Conservation (phyloP, 2,113 vertebrate species). For the Phycodurus eques region DNA sequence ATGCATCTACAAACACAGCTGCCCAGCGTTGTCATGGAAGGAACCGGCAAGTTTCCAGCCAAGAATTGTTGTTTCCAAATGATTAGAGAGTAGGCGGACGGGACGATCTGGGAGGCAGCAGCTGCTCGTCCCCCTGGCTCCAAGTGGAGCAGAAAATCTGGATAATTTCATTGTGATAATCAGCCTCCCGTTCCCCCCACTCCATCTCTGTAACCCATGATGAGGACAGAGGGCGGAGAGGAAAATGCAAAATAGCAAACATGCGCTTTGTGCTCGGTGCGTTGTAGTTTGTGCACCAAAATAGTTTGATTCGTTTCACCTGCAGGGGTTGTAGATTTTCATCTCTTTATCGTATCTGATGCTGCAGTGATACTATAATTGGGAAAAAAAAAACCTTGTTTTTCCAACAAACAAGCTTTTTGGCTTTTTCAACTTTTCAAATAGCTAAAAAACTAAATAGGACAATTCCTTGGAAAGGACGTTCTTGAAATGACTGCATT, state of each 20-base stretch:
- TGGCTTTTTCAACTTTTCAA: background rate
- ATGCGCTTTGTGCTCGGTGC: slow-evolving; percentile 32
- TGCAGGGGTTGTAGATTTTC: background rate
- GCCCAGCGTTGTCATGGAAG: slow-evolving; percentile 39
- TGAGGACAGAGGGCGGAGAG: slow-evolving; percentile 17
- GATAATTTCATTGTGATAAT: slow-evolving; percentile 73
- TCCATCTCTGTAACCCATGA: slow-evolving; percentile 43
- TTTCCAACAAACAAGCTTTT: background rate
- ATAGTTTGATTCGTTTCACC: background rate
- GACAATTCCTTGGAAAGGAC: background rate
- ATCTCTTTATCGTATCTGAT: slow-evolving; percentile 2
- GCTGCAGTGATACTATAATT: background rate
- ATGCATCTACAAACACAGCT: slow-evolving; percentile 32
- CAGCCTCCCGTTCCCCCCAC: slow-evolving; percentile 58
- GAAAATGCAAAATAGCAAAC: slow-evolving; percentile 33
- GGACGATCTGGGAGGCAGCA: slow-evolving; percentile 61
- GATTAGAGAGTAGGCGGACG: slow-evolving; percentile 54
- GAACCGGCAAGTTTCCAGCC: slow-evolving; percentile 58
- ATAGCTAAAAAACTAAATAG: background rate
- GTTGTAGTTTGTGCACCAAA: background rate
- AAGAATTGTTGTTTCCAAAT: slow-evolving; percentile 58
- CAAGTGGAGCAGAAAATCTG: slow-evolving; percentile 75
- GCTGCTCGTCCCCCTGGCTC: slow-evolving; percentile 59
- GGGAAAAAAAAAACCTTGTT: background rate
- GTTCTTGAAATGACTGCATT: background rate